Base-by-base conservation (phyloP, 1,140 invertebrate genomes). In the Octopus sinensis region DNA sequence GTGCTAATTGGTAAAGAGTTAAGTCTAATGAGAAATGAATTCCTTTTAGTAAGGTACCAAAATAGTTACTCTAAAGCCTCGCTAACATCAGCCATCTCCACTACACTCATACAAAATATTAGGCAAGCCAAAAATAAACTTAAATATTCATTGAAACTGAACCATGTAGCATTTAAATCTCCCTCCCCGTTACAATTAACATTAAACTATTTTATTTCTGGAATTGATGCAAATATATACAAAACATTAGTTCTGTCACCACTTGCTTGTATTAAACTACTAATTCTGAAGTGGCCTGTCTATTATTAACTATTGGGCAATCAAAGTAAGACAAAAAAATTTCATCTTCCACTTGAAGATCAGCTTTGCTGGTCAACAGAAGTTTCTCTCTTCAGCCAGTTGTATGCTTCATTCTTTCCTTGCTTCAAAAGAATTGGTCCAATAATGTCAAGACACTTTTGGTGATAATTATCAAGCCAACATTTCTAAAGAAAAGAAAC, bases 391-490 rank as follows among this genome's bases (percentile, higher is more conserved):
- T 93, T 90, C 17, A 97, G 90, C 95, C 96, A 97, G 9, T 93
- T 88, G 81, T 93, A 92, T 13, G 94, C 95, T 73, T 93, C 92
- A 2, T 87, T 86, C 81, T 94, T 92, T 0, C 93, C 92, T 83
- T 93, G 92, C 78, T 92, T 86, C 82, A 93, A 89, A 52, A 97
- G 91, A 79, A 95, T 91, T 1, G 94, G 93, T 0, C 94, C 95
- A 4, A 97, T 90, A 17, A 93, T 92, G 5, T 94, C 92, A 71
- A 94, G 91, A 79, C 95, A 95, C 82, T 92, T 90, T 6, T 91
- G 88, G 90, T 97, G 96, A 88, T 97, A 97, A 23, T 92, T 90
- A 88, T 97, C 95, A 56, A 97, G 85, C 90, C 94, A 94, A 52
- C 92, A 95, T 92, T 93, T 94, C 91, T 51, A 90, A 87, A 79